phyloP scores from a whole-genome alignment of 2,888 invertebrate genomes.

The Drosophila birchii region DNA sequence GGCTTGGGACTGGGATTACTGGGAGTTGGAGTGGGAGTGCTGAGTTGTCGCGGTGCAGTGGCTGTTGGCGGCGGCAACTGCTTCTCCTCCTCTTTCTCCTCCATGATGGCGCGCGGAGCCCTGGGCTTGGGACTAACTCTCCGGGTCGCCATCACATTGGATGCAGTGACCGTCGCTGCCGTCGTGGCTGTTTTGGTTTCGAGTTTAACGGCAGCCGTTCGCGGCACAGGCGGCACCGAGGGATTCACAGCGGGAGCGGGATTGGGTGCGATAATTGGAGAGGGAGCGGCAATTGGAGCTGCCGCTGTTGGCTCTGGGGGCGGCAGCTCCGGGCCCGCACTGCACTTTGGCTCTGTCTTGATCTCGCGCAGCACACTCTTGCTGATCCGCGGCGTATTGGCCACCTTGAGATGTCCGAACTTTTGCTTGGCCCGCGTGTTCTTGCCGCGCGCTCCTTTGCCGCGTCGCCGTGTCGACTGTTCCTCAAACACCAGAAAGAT shows the following conservation, averaged over 20 bases:
- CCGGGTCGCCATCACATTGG: constrained; percentile 19
- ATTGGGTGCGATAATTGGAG: neutral
- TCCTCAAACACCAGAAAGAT: constrained; percentile 84
- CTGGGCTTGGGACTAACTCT: constrained; percentile 27
- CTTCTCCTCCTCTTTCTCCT: neutral
- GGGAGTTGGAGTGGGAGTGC: neutral
- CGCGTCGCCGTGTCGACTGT: constrained; percentile 75
- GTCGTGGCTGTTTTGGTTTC: constrained; percentile 71
- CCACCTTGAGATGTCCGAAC: constrained; percentile 76
- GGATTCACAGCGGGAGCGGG: neutral
- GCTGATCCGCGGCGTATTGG: constrained; percentile 74
- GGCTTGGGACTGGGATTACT: constrained; percentile 9
- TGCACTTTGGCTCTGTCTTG: constrained; percentile 82
- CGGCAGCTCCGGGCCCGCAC: constrained; percentile 30
- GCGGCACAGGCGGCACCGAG: constrained; percentile 37
- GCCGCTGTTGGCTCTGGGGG: neutral
- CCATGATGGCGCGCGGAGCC: constrained; percentile 8
- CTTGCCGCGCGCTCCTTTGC: constrained; percentile 72
- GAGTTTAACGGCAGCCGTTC: constrained; percentile 63
- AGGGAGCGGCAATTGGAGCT: constrained; percentile 5
- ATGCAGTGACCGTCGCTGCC: constrained; percentile 15
- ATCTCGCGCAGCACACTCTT: constrained; percentile 76
- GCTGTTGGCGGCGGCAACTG: constrained; percentile 1
- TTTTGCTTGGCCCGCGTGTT: constrained; percentile 77
- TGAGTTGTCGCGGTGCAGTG: constrained; percentile 5